Conservation (phyloP, 30 jellyfish, hydroid and myxozoan genomes). For the Aurelia aurita complex sp. Pacific region DNA sequence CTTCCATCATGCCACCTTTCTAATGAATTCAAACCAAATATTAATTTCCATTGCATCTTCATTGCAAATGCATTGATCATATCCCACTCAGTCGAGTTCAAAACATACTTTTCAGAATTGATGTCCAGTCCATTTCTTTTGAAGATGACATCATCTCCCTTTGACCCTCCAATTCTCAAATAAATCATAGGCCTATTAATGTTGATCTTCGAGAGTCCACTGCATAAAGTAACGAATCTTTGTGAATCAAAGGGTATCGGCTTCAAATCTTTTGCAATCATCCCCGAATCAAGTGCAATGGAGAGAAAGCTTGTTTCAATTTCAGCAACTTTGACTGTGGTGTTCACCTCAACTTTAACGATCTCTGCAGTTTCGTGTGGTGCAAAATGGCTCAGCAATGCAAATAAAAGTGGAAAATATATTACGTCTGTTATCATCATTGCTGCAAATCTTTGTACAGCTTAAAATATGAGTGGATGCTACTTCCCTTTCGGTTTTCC, state of each 20-base stretch:
- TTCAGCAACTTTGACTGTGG: slow-evolving; percentile 38
- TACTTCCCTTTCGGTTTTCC: too few species aligned
- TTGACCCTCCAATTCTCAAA: slow-evolving; percentile 81
- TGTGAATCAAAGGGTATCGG: slow-evolving; percentile 38
- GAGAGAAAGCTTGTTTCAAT: slow-evolving; percentile 73
- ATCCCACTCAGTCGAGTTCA: slow-evolving; percentile 79
- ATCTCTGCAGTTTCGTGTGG: not conserved
- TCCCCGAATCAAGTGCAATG: slow-evolving; percentile 61
- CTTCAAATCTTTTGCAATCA: slow-evolving; percentile 34
- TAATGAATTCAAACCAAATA: slow-evolving; percentile 75
- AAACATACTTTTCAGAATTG: slow-evolving; percentile 28
- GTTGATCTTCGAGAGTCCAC: slow-evolving; percentile 42
- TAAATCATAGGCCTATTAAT: slow-evolving; percentile 58
- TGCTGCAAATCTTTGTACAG: too few species aligned
- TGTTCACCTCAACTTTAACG: slow-evolving; percentile 19
- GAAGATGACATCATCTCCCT: slow-evolving; percentile 63
- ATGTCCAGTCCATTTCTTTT: slow-evolving; percentile 41
- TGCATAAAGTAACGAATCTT: slow-evolving; percentile 58
- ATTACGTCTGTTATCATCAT: not conserved
- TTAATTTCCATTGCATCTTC: slow-evolving; percentile 73
- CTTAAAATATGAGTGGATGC: too few species aligned
- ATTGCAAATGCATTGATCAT: slow-evolving; percentile 38
- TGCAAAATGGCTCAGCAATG: not conserved
- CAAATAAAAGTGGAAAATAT: too few species aligned
- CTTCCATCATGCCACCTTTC: slow-evolving; percentile 70